Conservation (phyloP, 2,797 vertebrate species). For the Notoglanidium macrostoma region DNA sequence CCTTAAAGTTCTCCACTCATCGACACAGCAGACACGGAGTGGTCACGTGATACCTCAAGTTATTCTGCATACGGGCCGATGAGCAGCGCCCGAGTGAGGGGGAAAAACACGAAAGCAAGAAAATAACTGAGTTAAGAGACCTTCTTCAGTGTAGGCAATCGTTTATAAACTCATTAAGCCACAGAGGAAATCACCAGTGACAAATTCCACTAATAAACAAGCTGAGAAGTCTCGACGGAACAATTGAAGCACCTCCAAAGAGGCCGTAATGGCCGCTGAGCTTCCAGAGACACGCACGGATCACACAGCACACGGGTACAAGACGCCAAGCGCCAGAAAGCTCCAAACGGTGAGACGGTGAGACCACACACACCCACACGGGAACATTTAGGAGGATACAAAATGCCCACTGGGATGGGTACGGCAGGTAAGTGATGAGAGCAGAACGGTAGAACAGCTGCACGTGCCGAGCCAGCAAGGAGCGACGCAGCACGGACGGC, state of each 20-base stretch:
- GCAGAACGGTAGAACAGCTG: slow-evolving; percentile 37
- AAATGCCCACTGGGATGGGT: slow-evolving; percentile 33
- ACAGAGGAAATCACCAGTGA: slow-evolving; percentile 28
- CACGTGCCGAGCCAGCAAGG: slow-evolving; percentile 8
- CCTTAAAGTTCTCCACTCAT: neutral
- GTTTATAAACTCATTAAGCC: slow-evolving; percentile 34
- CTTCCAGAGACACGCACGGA: slow-evolving; percentile 2
- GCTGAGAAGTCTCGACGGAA: slow-evolving; percentile 26
- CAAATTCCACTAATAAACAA: slow-evolving; percentile 34
- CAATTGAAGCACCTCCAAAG: slow-evolving; percentile 32
- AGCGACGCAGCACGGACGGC: neutral
- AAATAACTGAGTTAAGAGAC: slow-evolving; percentile 6
- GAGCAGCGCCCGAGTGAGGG: neutral
- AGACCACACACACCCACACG: slow-evolving; percentile 3
- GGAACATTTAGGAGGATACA: slow-evolving; percentile 7
- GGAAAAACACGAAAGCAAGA: neutral
- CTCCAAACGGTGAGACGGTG: neutral
- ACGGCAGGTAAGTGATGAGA: slow-evolving; percentile 41
- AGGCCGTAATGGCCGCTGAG: slow-evolving; percentile 14
- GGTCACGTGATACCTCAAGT: neutral
- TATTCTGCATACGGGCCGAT: neutral
- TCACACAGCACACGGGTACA: slow-evolving; percentile 23
- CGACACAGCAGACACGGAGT: neutral
- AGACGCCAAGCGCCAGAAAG: neutral
- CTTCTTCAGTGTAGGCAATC: slow-evolving; percentile 13